These are phyloP conservation scores for Dryas iulia DNA, from an alignment of 1,140 invertebrate genomes.

Conservation along the genomic window DNA sequence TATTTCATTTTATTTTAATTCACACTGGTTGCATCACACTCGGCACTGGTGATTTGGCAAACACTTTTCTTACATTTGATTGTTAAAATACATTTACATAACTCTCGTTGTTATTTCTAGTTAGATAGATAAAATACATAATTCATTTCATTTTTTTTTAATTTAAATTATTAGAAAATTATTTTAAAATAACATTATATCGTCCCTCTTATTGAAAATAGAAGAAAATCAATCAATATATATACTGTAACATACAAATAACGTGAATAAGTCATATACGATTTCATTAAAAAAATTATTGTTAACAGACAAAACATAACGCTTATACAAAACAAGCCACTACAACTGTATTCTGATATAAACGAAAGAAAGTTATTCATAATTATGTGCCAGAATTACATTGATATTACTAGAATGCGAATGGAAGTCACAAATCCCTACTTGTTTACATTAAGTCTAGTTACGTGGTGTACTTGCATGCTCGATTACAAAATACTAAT, in stretches of 20 bases:
- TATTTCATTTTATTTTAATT: too few species aligned
- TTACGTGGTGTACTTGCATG: conserved; percentile 21
- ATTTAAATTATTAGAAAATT: neutral
- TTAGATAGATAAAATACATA: neutral
- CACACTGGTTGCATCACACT: too few species aligned
- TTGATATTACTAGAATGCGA: neutral
- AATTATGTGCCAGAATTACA: neutral
- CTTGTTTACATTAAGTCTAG: conserved; percentile 68
- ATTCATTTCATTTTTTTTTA: neutral
- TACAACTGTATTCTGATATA: neutral
- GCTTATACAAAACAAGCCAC: neutral
- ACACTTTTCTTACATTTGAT: neutral
- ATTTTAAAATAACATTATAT: neutral
- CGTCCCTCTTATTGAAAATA: neutral
- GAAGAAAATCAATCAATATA: neutral
- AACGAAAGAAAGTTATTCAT: neutral
- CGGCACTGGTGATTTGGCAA: too few species aligned
- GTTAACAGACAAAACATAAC: neutral
- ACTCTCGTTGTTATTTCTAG: neutral
- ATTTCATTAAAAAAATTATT: neutral
- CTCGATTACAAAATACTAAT: conserved; percentile 25
- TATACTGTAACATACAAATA: neutral
- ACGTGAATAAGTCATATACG: neutral
- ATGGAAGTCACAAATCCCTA: conserved; percentile 13
- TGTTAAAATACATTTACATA: neutral